phyloP scores from a whole-genome alignment of 2,113 vertebrate species.

The Lepus americanus region DNA sequence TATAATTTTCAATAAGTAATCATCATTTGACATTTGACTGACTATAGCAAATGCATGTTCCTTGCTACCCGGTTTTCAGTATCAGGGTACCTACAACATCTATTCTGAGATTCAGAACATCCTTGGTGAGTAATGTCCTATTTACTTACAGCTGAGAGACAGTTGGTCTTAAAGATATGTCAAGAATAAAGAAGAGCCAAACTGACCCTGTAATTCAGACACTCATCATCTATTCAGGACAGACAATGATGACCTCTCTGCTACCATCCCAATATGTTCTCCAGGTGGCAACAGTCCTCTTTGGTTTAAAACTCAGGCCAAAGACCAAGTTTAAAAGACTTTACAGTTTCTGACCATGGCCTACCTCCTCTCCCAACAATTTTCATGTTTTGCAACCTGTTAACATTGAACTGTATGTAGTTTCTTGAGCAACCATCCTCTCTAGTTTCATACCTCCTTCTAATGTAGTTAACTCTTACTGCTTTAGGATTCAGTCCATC shows the following conservation, averaged over 20 bases:
- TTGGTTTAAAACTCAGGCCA: background rate
- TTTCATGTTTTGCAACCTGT: background rate
- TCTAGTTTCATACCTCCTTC: background rate
- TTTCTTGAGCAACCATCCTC: background rate
- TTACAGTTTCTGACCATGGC: background rate
- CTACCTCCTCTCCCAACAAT: background rate
- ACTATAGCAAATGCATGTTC: background rate
- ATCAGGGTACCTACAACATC: background rate
- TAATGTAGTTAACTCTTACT: background rate
- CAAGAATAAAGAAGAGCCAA: background rate
- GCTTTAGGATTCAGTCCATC: background rate
- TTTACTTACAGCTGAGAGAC: background rate
- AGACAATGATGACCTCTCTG: background rate
- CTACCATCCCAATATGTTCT: background rate
- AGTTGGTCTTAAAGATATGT: background rate
- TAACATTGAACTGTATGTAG: background rate
- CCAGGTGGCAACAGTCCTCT: too few relatives aligned
- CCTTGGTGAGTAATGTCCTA: slow-evolving; percentile 7
- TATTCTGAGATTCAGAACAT: background rate
- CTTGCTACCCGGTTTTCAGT: background rate
- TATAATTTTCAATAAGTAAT: background rate
- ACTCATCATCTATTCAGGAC: background rate
- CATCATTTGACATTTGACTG: background rate
- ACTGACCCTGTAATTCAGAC: background rate
- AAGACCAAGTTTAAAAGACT: background rate